Evolutionary conservation across 2,888 invertebrate species (phyloP), one percentile per base, ranked within the genome.

Genomic region (Dendrolimus houi): DNA sequence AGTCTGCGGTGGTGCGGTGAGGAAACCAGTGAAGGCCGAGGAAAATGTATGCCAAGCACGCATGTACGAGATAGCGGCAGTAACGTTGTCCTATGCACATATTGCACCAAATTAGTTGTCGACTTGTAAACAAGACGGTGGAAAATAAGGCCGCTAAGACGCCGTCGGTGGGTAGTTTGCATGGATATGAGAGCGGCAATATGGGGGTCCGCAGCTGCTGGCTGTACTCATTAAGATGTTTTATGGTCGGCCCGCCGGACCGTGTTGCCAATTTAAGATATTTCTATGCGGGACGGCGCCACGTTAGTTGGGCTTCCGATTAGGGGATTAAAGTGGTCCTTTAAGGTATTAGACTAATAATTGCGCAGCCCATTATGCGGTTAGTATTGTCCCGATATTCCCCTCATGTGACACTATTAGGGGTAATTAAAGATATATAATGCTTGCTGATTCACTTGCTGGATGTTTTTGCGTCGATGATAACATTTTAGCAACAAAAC

Each of bases 51-150:
- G 90, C 90, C 85, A 87, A 88, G 86, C 89, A 89, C 90, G 89
- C 87, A 84, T 88, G 77, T 73, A 70, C 75, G 75, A 86, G 89
- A 90, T 90, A 90, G 87, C 81, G 85, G 71, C 83, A 85, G 83
- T 87, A 86, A 87, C 82, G 84, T 83, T 83, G 88, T 88, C 90
- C 91, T 90, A 87, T 89, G 91, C 91, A 91, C 91, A 91, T 91
- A 91, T 89, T 91, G 91, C 90, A 91, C 85, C 90, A 91, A 91
- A 91, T 91, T 91, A 91, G 91, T 91, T 87, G 90, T 82, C 85
- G 85, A 88, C 86, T 88, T 87, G 90, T 89, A 89, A 87, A 89
- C 88, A 87, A 79, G 83, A 79, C 77, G 79, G 77, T 83, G 85
- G 87, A 85, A 86, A 86, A 87, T 84, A 85, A 81, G 84, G 85